phyloP scores from a whole-genome alignment of 2,888 invertebrate species.

The Drosophila pseudotalamancana region DNA sequence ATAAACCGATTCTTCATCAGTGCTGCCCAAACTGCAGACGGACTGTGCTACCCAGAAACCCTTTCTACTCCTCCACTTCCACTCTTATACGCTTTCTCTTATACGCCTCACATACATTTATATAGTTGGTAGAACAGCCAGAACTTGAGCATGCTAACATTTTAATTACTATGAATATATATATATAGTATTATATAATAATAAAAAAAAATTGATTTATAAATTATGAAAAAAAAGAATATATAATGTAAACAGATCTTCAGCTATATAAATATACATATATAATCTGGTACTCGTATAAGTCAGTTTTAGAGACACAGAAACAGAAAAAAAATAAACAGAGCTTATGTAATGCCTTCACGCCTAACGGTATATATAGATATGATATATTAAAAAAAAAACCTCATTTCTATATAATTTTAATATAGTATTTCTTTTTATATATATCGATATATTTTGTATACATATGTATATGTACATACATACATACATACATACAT shows the following conservation, averaged over 20 bases:
- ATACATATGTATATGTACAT: slow-evolving; percentile 9
- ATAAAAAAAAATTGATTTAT: slow-evolving; percentile 66
- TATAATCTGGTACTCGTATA: slow-evolving; percentile 42
- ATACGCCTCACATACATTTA: slow-evolving; percentile 3
- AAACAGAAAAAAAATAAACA: slow-evolving; percentile 66
- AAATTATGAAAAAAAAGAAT: slow-evolving; percentile 72
- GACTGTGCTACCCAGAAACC: slow-evolving; percentile 3
- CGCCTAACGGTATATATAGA: slow-evolving; percentile 42
- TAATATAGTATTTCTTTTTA: slow-evolving; percentile 32
- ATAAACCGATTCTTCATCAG: too few species aligned
- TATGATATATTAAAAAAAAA: slow-evolving; percentile 57
- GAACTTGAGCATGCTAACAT: slow-evolving; percentile 57
- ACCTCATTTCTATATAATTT: slow-evolving; percentile 31
- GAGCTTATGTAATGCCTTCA: slow-evolving; percentile 64
- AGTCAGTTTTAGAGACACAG: slow-evolving; percentile 66
- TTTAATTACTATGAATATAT: slow-evolving; percentile 25
- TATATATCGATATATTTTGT: slow-evolving; percentile 20
- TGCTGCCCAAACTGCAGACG: neutral
- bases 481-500: slow-evolving; percentile 7
- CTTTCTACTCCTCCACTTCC: neutral
- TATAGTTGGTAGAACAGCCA: slow-evolving; percentile 62
- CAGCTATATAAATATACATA: slow-evolving; percentile 65
- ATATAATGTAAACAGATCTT: slow-evolving; percentile 54
- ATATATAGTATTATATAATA: slow-evolving; percentile 20
- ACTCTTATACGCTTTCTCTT: neutral